phyloP scores from a whole-genome alignment of 2,888 invertebrate genomes.

The Notocelia uddmanniana region DNA sequence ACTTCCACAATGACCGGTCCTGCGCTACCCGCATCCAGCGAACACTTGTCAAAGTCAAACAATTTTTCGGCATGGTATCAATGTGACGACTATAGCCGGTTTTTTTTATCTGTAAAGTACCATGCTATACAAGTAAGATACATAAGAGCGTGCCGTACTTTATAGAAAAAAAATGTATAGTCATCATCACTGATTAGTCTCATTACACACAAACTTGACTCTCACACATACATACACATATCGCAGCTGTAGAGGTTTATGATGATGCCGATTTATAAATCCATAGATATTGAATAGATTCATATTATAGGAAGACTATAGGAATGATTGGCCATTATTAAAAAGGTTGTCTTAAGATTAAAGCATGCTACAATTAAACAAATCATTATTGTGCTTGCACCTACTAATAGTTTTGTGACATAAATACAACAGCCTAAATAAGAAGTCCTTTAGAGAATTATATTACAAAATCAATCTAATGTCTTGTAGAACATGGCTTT shows the following conservation, averaged over 20 bases:
- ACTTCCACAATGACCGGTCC: too few species aligned
- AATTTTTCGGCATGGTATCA: background rate
- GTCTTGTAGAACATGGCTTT: too few species aligned
- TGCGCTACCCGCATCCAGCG: too few species aligned
- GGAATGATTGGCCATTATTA: constrained; percentile 24
- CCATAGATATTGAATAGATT: background rate
- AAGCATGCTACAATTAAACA: constrained; percentile 12
- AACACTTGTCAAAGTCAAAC: background rate
- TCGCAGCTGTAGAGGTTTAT: background rate
- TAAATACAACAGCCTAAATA: constrained; percentile 12
- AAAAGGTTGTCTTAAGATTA: constrained; percentile 17
- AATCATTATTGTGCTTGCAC: constrained; percentile 29
- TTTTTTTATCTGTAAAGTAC: too few species aligned
- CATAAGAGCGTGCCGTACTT: too few species aligned
- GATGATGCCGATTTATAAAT: background rate
- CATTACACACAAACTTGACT: background rate
- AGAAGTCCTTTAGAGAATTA: constrained; percentile 27
- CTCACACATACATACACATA: background rate
- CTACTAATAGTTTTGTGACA: constrained; percentile 26
- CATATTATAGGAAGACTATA: constrained; percentile 28
- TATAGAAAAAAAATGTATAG: too few species aligned
- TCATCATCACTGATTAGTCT: background rate
- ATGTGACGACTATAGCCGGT: background rate
- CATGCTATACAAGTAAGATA: too few species aligned
- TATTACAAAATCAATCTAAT: background rate